A percentile compares a stretch with the other conserved stretches of the same genome.
Conservation (phyloP, 2,113 vertebrate species). For the Ondatra zibethicus region DNA sequence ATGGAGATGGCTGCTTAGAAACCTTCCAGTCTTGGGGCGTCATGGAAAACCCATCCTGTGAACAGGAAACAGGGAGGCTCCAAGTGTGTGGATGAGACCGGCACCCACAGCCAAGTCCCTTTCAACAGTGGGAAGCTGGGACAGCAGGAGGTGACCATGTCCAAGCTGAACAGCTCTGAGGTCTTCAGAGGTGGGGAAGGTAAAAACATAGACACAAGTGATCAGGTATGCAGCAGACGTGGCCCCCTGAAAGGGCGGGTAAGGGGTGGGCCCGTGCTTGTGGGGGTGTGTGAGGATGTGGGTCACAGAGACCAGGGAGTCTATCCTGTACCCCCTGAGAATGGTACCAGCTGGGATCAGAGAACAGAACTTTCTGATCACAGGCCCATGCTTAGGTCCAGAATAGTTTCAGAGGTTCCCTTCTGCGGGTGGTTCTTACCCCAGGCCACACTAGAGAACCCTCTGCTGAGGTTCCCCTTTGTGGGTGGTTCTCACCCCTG, state of each 20-base stretch:
- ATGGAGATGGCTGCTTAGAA: rapidly evolving
- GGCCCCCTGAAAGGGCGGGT: background rate
- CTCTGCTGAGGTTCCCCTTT: background rate
- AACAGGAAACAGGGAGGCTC: background rate
- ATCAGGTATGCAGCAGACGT: background rate
- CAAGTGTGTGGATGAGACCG: background rate
- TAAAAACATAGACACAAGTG: background rate
- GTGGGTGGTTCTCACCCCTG: background rate
- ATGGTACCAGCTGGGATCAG: too few relatives aligned
- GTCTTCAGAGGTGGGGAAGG: background rate
- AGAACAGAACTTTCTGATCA: background rate
- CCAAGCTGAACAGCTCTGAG: rapidly evolving
- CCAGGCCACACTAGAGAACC: background rate
- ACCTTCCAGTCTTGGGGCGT: background rate
- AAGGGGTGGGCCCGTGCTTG: background rate
- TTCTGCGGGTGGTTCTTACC: background rate
- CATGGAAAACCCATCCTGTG: background rate
- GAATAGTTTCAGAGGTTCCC: background rate
- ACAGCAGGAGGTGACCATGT: background rate
- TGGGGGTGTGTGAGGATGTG: too few relatives aligned
- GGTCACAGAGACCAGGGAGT: background rate
- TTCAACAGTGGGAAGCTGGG: background rate
- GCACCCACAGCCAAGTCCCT: background rate
- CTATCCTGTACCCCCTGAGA: background rate
- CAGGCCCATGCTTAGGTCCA: background rate